phyloP scores from a whole-genome alignment of 1,140 invertebrate species.

The Drosophila virilis region DNA sequence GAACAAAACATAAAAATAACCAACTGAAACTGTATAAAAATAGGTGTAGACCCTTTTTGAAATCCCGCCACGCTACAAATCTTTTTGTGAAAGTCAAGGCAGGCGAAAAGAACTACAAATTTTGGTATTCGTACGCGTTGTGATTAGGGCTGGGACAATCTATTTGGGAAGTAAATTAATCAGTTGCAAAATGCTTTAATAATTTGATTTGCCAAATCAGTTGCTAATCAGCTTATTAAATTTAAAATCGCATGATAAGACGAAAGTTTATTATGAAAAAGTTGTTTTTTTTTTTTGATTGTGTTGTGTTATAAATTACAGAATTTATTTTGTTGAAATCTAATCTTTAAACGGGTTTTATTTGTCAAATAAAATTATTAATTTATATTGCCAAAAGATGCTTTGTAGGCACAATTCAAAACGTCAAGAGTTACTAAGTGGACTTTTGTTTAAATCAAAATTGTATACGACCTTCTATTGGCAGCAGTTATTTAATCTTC shows the following conservation, averaged over 20 bases:
- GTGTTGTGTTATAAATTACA: background rate
- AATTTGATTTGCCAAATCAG: too few species aligned
- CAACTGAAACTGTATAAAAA: slow-evolving; percentile 47
- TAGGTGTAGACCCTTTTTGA: slow-evolving; percentile 15
- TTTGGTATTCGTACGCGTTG: background rate
- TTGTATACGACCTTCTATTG: too few species aligned
- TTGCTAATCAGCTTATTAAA: background rate
- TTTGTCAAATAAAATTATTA: background rate
- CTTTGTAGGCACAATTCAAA: background rate
- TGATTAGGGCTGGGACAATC: slow-evolving; percentile 10
- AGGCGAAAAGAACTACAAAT: slow-evolving; percentile 3
- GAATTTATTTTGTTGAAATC: background rate
- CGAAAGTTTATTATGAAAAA: too few species aligned
- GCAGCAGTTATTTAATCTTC: too few species aligned
- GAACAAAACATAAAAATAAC: slow-evolving; percentile 74
- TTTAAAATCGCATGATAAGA: background rate
- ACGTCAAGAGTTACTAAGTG: background rate
- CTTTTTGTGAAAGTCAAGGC: background rate
- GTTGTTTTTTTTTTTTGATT: background rate
- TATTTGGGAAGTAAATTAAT: slow-evolving; percentile 25
- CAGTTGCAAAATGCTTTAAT: background rate
- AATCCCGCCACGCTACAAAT: background rate
- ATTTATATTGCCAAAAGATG: background rate
- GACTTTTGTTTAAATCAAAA: too few species aligned
- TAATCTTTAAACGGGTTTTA: slow-evolving; percentile 1